These are phyloP conservation scores for Drosophila affinis DNA, from an alignment of 2,888 invertebrate genomes.

Conservation along the genomic window DNA sequence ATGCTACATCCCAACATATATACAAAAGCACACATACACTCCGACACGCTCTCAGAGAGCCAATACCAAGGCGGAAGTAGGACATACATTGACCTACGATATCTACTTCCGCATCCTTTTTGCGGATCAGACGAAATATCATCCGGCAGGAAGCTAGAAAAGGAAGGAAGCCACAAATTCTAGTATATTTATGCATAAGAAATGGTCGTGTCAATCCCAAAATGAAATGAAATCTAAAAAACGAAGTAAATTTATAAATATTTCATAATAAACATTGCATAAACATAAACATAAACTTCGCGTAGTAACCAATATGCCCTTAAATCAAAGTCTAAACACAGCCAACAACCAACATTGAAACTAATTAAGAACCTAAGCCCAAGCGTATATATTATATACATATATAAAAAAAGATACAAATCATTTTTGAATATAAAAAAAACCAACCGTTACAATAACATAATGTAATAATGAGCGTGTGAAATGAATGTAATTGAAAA, in stretches of 20 bases:
- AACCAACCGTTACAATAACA: conserved; percentile 53
- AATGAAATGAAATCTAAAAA: conserved; percentile 47
- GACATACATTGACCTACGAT: conserved; percentile 26
- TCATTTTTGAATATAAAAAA: conserved; percentile 48
- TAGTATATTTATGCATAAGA: conserved; percentile 45
- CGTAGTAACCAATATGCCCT: conserved; percentile 71
- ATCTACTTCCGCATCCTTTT: conserved; percentile 22
- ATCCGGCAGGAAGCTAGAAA: conserved; percentile 17
- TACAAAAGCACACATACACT: conserved; percentile 38
- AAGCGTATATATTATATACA: conserved; percentile 40
- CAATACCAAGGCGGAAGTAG: conserved; percentile 51
- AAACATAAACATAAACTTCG: conserved; percentile 27
- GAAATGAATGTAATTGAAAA: conserved; percentile 49
- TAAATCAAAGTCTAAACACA: conserved; percentile 70
- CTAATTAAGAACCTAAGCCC: conserved; percentile 48
- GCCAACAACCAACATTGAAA: conserved; percentile 51
- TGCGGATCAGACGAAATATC: conserved; percentile 2
- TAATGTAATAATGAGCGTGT: conserved; percentile 51
- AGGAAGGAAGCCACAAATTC: conserved; percentile 39
- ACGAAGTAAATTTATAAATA: conserved; percentile 61
- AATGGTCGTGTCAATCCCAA: conserved; percentile 49
- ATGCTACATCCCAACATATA: conserved; percentile 28
- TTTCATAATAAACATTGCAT: conserved; percentile 45
- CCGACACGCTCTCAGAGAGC: conserved; percentile 67
- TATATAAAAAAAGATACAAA: conserved; percentile 44